Evolutionary conservation across 2,797 vertebrate species (phyloP).

Genomic region (Botia almorhae): DNA sequence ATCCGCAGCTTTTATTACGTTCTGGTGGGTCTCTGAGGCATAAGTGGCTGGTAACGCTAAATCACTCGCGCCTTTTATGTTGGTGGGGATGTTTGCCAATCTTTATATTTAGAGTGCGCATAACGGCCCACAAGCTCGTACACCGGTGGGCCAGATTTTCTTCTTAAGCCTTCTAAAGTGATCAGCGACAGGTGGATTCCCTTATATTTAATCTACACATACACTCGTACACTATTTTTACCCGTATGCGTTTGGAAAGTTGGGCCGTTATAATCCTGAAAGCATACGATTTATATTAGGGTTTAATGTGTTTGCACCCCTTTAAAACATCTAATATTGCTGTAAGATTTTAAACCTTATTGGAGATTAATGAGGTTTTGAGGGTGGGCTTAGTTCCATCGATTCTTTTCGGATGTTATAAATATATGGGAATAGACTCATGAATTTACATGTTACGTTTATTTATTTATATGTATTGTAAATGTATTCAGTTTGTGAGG

Average conservation of each 20-base stretch:
- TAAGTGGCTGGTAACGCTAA: slow-evolving; percentile 72
- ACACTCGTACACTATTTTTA: not conserved
- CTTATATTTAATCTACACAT: not conserved
- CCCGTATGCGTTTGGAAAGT: not conserved
- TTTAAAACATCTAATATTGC: too few species aligned
- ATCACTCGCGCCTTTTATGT: slow-evolving; percentile 79
- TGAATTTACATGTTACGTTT: not conserved
- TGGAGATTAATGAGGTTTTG: not conserved
- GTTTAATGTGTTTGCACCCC: too few species aligned
- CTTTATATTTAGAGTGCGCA: slow-evolving; percentile 71
- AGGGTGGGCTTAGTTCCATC: not conserved
- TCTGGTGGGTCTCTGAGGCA: slow-evolving; percentile 67
- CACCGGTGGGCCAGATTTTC: slow-evolving; percentile 31
- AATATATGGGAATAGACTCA: not conserved
- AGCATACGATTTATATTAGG: too few species aligned
- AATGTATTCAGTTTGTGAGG: too few species aligned
- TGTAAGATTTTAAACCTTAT: too few species aligned
- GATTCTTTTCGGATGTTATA: not conserved
- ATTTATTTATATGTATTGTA: too few species aligned
- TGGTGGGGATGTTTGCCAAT: slow-evolving; percentile 81
- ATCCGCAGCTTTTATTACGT: slow-evolving; percentile 48
- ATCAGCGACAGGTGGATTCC: slow-evolving; percentile 18
- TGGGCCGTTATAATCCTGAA: too few species aligned
- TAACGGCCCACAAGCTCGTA: slow-evolving; percentile 41
- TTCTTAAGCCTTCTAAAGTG: slow-evolving; percentile 19